Conservation (phyloP, 2,113 vertebrate species). For the Gavialis gangeticus region DNA sequence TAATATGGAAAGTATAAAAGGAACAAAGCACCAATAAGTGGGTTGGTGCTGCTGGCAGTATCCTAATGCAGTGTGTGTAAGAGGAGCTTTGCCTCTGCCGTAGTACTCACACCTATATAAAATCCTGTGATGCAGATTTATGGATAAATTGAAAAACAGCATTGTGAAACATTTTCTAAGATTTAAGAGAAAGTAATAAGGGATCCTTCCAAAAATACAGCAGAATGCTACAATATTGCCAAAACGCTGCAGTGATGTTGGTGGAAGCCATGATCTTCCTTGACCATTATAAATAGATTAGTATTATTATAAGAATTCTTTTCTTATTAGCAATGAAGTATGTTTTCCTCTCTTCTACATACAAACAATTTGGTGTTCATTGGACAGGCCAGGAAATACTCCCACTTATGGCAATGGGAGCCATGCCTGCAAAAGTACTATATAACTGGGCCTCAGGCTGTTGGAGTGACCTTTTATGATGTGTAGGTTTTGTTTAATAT, state of each 20-base stretch:
- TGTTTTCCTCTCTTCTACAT: neutral
- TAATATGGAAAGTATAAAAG: constrained; percentile 2
- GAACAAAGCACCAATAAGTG: neutral
- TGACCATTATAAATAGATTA: constrained; percentile 69
- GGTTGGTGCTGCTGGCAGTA: constrained; percentile 23
- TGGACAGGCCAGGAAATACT: neutral
- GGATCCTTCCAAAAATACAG: constrained; percentile 69
- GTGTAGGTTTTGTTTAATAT: neutral
- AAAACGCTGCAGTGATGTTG: constrained; percentile 48
- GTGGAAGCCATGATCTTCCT: constrained; percentile 62
- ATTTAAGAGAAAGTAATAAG: constrained; percentile 63
- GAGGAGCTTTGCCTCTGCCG: constrained; percentile 56
- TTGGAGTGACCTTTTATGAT: neutral
- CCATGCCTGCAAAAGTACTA: neutral
- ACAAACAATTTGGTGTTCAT: neutral
- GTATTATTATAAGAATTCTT: constrained; percentile 58
- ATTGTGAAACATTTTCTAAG: constrained; percentile 51
- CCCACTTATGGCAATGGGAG: neutral
- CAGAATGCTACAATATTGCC: constrained; percentile 66
- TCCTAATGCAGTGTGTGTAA: neutral
- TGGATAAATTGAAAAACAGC: constrained; percentile 21
- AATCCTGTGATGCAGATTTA: constrained; percentile 47
- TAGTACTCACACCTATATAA: constrained; percentile 27
- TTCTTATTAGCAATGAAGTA: constrained; percentile 35
- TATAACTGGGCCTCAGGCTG: neutral